Base-by-base conservation (phyloP, 1,140 invertebrate genomes). In the Lepidotrigona ventralis region DNA sequence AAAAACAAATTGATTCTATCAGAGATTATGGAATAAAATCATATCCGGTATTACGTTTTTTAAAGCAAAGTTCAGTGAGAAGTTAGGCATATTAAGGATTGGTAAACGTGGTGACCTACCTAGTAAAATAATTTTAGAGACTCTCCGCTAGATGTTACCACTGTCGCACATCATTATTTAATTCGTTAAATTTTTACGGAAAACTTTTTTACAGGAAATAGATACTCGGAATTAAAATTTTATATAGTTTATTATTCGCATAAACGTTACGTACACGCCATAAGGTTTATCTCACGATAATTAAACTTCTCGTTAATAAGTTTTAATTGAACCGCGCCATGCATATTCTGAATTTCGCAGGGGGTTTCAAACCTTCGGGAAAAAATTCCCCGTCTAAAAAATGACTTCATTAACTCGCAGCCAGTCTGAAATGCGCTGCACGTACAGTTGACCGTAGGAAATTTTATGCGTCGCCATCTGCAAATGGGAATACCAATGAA, bases 121-220 rank as follows among this genome's bases (percentile, higher is more conserved):
- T 26, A 17, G n/a, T 58, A 14, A 60, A 39, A 60, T 39, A 12
- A 56, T 58, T 39, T 23, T 23, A 1, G 9, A 8, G 2, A 5
- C 11, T 75, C 19, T 39, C 73, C 73, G 73, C 39, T 21, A 75
- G 73, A 75, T 29, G 73, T 33, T 17, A 75, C 33, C 19, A 33
- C 23, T 8, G 2, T 60, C 68, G 14, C 39, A 19, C 33, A 12
- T 1, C 8, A 51, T 21, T 12, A 56, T 39, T 60, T 46, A 8
- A 46, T 46, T n/a, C 23, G 39, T 75, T 39, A 70, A 33, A 69
- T 39, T 46, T 46, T 8, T 21, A 60, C n/a, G 3, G 17, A 39
- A 9, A 53, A 26, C 53, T 26, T 26, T 9, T 19, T 56, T 6
- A 53, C 53, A 14, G 14, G n/a, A 11, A 14, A 39, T 26, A 33